phyloP scores from a whole-genome alignment of 1,140 invertebrate genomes.

The Drosophila kikkawai region DNA sequence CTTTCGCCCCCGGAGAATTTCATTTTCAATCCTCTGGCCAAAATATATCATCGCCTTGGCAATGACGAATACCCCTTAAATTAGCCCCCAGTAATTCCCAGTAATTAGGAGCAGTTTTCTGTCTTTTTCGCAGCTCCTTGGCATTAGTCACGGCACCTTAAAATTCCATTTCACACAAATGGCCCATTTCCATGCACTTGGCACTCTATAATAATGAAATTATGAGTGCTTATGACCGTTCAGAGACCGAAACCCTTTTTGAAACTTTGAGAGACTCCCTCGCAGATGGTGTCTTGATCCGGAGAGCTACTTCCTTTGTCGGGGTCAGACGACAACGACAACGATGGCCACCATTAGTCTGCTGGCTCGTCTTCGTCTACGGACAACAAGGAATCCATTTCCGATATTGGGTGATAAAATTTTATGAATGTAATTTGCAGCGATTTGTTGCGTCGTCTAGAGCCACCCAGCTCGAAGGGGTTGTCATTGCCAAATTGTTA shows the following conservation, averaged over 20 bases:
- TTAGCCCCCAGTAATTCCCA: conserved; percentile 71
- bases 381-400: conserved; percentile 77
- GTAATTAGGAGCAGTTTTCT: conserved; percentile 59
- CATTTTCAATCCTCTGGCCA: conserved; percentile 37
- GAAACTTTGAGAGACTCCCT: conserved; percentile 42
- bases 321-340: conserved; percentile 50
- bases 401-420: conserved; percentile 84
- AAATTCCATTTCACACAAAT: conserved; percentile 69
- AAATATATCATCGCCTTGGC: conserved; percentile 68
- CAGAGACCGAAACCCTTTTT: conserved; percentile 57
- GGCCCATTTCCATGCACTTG: conserved; percentile 76
- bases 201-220: conserved; percentile 81
- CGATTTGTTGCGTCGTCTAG: conserved; percentile 73
- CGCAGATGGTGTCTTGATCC: conserved; percentile 53
- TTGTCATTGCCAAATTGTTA: conserved; percentile 78
- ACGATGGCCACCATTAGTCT: conserved; percentile 70
- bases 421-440: conserved; percentile 84
- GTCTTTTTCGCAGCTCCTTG: conserved; percentile 1
- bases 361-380: conserved; percentile 39
- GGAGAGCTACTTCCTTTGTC: conserved; percentile 54
- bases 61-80: conserved; percentile 66
- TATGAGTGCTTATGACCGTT: conserved; percentile 73
- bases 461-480: conserved; percentile 38
- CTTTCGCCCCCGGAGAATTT: conserved; percentile 6
- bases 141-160: conserved; percentile 56